These are phyloP conservation scores for Metopia argyrocephala DNA, from an alignment of 2,888 invertebrate species.

Conservation along the genomic window DNA sequence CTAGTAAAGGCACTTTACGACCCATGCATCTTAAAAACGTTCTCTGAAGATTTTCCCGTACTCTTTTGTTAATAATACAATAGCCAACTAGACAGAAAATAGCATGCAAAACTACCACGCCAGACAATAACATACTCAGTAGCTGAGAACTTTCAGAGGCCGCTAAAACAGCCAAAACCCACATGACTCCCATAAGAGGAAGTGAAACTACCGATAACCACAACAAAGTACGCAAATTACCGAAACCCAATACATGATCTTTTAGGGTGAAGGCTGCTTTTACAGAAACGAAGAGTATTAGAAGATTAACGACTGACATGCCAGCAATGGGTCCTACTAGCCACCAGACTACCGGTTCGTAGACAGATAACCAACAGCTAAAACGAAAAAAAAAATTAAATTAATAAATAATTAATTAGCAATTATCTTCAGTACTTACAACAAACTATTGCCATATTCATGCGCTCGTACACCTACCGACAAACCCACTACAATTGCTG, in stretches of 20 bases:
- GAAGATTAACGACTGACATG: constrained; percentile 87
- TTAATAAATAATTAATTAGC: too few species aligned
- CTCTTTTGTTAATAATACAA: constrained; percentile 91
- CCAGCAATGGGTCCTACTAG: constrained; percentile 93
- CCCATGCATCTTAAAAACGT: constrained; percentile 86
- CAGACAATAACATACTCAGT: constrained; percentile 88
- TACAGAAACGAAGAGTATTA: constrained; percentile 90
- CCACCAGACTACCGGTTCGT: constrained; percentile 97
- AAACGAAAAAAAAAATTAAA: constrained; percentile 46
- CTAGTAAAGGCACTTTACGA: constrained; percentile 88
- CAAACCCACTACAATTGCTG: constrained; percentile 93
- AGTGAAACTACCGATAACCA: constrained; percentile 92
- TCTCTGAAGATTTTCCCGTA: constrained; percentile 84
- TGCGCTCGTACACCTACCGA: constrained; percentile 95
- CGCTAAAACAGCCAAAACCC: constrained; percentile 90
- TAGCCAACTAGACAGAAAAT: constrained; percentile 91
- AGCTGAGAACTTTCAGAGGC: constrained; percentile 86
- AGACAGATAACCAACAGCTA: constrained; percentile 97
- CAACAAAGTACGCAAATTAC: constrained; percentile 89
- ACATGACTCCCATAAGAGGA: constrained; percentile 90
- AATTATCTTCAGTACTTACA: constrained; percentile 87
- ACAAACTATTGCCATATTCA: constrained; percentile 95
- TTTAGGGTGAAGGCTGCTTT: constrained; percentile 94
- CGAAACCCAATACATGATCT: constrained; percentile 93
- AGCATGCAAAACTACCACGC: constrained; percentile 88